These are phyloP conservation scores for Lateolabrax maculatus DNA, from an alignment of 2,797 vertebrate genomes.

Conservation along the genomic window DNA sequence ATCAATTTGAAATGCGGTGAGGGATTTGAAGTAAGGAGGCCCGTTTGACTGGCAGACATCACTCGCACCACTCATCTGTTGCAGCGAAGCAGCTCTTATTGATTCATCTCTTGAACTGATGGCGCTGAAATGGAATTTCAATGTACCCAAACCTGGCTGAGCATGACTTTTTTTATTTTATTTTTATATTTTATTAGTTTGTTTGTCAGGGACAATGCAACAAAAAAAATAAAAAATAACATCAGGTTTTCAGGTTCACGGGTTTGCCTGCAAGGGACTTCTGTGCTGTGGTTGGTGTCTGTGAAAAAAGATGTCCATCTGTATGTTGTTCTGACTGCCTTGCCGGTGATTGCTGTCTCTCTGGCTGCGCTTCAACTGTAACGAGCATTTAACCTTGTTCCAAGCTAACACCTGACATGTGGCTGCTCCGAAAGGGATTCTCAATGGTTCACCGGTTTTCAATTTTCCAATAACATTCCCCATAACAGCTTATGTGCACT, in stretches of 20 bases:
- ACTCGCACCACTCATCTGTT: constrained; percentile 10
- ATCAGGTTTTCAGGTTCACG: constrained; percentile 54
- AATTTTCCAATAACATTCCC: constrained; percentile 73
- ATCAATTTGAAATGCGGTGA: constrained; percentile 50
- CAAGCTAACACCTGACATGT: constrained; percentile 64
- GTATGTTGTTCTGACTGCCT: constrained; percentile 65
- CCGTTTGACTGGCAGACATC: constrained; percentile 24
- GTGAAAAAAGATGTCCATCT: constrained; percentile 54
- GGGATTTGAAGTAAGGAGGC: constrained; percentile 20
- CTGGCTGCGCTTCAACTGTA: constrained; percentile 69
- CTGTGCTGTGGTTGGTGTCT: constrained; percentile 54
- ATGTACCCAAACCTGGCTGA: constrained; percentile 58
- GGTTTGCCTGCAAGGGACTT: constrained; percentile 63
- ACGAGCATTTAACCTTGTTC: constrained; percentile 63
- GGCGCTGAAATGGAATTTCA: constrained; percentile 65
- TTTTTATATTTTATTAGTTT: too few species aligned
- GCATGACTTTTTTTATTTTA: too few species aligned
- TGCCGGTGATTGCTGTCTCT: constrained; percentile 59
- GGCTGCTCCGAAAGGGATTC: constrained; percentile 54
- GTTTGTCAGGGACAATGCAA: too few species aligned
- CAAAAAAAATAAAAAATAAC: too few species aligned
- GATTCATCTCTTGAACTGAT: constrained; percentile 70
- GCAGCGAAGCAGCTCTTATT: constrained; percentile 31
- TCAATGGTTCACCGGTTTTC: constrained; percentile 52
- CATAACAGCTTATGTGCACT: constrained; percentile 55